phyloP scores from a whole-genome alignment of 1,140 invertebrate species.

The Mamestra configurata region DNA sequence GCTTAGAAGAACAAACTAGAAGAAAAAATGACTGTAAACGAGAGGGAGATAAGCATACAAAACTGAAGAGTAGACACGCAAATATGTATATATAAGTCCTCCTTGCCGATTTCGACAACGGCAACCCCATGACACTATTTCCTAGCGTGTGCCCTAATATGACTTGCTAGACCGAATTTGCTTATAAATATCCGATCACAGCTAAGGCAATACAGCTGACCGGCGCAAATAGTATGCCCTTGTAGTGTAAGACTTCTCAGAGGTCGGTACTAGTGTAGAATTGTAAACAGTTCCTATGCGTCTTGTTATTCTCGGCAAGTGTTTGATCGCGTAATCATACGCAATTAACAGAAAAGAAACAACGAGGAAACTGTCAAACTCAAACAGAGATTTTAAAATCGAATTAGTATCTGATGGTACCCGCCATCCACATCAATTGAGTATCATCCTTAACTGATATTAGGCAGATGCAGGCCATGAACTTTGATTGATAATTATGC shows the following conservation, averaged over 20 bases:
- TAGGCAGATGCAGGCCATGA: background rate
- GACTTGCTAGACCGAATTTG: no score
- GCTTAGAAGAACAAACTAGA: background rate
- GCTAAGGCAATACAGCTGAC: no score
- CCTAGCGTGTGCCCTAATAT: no score
- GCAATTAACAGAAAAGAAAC: background rate
- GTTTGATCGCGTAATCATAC: slow-evolving; percentile 10
- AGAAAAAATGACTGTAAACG: background rate
- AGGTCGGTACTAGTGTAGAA: slow-evolving; percentile 39
- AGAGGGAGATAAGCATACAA: background rate
- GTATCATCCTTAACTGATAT: no score
- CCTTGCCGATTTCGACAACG: no score
- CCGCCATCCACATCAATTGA: background rate
- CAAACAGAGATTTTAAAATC: background rate
- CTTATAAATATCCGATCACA: no score
- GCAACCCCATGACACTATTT: no score
- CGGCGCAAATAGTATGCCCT: slow-evolving; percentile 20
- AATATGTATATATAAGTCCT: no score
- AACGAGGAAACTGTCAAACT: background rate
- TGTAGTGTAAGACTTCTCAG: slow-evolving; percentile 39
- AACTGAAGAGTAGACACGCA: slow-evolving; percentile 14
- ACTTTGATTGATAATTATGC: background rate
- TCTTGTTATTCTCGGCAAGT: slow-evolving; percentile 14
- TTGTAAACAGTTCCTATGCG: slow-evolving; percentile 36
- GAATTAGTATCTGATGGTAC: no score